phyloP scores from a whole-genome alignment of 2,113 vertebrate genomes.

The Tetrax tetrax region DNA sequence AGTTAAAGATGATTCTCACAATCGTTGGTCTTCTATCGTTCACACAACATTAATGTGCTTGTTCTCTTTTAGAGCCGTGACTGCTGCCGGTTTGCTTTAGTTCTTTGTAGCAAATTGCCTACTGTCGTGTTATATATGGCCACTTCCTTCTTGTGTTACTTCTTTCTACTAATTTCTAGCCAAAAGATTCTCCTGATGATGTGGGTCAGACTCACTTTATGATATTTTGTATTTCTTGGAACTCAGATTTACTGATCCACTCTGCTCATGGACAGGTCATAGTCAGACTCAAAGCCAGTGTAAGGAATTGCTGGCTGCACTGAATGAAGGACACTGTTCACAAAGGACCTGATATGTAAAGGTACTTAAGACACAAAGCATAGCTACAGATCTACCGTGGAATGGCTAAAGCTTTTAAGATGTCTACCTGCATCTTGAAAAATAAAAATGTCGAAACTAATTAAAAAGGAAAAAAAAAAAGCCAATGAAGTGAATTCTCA shows the following conservation, averaged over 20 bases:
- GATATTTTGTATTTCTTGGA: neutral
- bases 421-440: neutral
- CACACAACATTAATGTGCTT: neutral
- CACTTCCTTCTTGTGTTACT: neutral
- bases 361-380: neutral
- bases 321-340: neutral
- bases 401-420: neutral
- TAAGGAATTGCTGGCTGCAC: neutral
- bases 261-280: neutral
- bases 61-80: neutral
- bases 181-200: neutral
- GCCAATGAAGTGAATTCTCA: neutral
- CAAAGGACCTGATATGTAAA: neutral
- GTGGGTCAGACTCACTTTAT: neutral
- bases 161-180: neutral
- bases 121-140: neutral
- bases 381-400: neutral
- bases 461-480: neutral
- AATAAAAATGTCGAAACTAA: neutral
- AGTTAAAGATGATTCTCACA: neutral
- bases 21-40: neutral
- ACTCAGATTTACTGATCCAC: neutral
- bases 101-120: neutral
- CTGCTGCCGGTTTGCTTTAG: neutral
- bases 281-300: neutral